Base-by-base conservation (phyloP, 1,140 invertebrate species). In the Camponotus floridanus region DNA sequence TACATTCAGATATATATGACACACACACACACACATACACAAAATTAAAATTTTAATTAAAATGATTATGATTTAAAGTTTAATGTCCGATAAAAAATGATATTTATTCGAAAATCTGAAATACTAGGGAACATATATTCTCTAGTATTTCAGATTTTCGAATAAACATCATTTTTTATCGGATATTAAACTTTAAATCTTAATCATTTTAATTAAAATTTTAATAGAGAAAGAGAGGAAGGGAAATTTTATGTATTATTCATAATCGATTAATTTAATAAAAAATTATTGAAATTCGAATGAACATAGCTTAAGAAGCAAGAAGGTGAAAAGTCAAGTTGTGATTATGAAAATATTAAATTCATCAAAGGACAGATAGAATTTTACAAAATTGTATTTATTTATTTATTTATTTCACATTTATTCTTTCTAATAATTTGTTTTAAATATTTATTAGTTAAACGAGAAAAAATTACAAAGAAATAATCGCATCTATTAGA, bases 171-270 rank as follows among this genome's bases (percentile, higher is more conserved):
- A 8, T 11, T 62, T 45, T 11, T n/a, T 1, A 0, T 0, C 1
- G 0, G 7, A 1, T 11, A n/a, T 65, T 33, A 26, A 26, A 26
- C 26, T 65, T 48, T 45, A 5, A 76, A 45, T 59, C 39, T 21
- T 15, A 11, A 4, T 39, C 11, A 33, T 55, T 55, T 36, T 39
- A 15, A 3, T 45, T 45, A 45, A 74, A 36, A 13, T 57, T 5
- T 0, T 6, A 11, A 51, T 3, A 18, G 4, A 51, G 48, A 51
- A 3, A 48, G 45, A 15, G 45, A 15, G 11, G 4, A 8, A 36
- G 7, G 39, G 21, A 26, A 51, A 39, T 74, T 59, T 4, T 57
- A 39, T 74, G 7, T 39, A 26, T 59, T 74, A 59, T 74, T 74
- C n/a, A 39, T 26, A 57, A 48, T 13, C 18, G 7, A 74, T 59